Evolutionary conservation across 2,113 vertebrate genomes (phyloP).

Genomic region (Azemiops feae): DNA sequence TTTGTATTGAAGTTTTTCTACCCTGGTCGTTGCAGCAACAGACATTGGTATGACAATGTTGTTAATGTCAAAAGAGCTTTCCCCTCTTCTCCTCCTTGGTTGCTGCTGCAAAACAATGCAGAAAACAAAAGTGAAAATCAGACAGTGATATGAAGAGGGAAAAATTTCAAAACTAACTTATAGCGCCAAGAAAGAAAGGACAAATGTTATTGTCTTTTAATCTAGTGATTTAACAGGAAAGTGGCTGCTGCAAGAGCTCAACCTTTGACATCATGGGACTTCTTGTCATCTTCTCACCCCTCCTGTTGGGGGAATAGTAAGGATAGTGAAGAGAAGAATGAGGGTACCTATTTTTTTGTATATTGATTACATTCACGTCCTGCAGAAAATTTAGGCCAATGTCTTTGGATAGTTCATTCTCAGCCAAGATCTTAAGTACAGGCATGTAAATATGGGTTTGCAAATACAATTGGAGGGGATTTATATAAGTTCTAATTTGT

Average conservation of each 20-base stretch:
- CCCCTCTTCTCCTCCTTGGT: conserved; percentile 86
- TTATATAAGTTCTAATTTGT: background rate
- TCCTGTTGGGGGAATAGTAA: background rate
- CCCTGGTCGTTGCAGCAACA: conserved; percentile 92
- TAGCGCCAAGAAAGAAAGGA: background rate
- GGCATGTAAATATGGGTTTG: background rate
- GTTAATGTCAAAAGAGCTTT: conserved; percentile 98
- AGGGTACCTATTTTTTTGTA: background rate
- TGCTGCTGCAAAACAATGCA: conserved; percentile 73
- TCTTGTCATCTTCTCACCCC: background rate
- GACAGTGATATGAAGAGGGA: background rate
- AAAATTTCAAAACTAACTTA: background rate
- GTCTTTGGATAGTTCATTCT: too few relatives aligned
- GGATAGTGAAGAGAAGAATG: background rate
- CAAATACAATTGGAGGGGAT: background rate
- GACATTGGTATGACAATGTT: conserved; percentile 99
- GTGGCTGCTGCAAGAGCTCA: background rate
- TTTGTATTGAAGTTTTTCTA: conserved; percentile 98
- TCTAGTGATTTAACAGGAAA: too few relatives aligned
- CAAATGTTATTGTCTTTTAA: background rate
- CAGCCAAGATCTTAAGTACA: background rate
- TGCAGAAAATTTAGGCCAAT: background rate
- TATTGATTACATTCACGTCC: background rate
- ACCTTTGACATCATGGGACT: background rate
- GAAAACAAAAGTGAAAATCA: background rate